Evolutionary conservation across 2,888 invertebrate genomes (phyloP).

Genomic region (Nebria brevicollis): DNA sequence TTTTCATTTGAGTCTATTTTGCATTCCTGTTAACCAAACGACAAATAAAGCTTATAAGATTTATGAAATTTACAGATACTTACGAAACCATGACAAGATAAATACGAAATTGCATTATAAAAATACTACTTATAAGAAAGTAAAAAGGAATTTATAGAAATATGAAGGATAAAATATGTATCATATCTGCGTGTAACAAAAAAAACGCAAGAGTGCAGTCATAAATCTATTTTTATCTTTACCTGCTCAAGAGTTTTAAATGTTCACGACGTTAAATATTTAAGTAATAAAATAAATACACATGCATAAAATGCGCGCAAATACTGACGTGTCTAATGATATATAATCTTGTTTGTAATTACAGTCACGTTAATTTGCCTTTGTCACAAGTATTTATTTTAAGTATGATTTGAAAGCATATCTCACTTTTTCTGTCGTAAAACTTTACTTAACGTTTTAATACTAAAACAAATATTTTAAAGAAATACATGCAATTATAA

Average conservation of each 20-base stretch:
- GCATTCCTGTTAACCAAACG: too few species aligned
- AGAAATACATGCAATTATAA: background rate
- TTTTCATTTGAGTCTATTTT: too few species aligned
- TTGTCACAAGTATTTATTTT: background rate
- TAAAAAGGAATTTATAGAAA: constrained; percentile 17
- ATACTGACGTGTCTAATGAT: background rate
- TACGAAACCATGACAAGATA: too few species aligned
- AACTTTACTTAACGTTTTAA: background rate
- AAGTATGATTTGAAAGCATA: background rate
- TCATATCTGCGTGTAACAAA: background rate
- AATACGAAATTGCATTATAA: too few species aligned
- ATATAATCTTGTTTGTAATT: constrained; percentile 1
- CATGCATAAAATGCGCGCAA: background rate
- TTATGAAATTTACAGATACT: too few species aligned
- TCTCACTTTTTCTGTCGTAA: background rate
- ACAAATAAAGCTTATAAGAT: too few species aligned
- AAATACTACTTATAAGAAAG: constrained; percentile 14
- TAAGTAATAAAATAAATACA: background rate
- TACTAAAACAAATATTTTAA: background rate
- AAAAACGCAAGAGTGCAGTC: background rate
- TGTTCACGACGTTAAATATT: constrained; percentile 7
- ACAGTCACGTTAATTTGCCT: background rate
- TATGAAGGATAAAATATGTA: background rate
- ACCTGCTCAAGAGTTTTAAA: constrained; percentile 17
- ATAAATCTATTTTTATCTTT: constrained; percentile 17